Conservation (phyloP, 2,888 invertebrate species). For the Drosophila fulvimacula region DNA sequence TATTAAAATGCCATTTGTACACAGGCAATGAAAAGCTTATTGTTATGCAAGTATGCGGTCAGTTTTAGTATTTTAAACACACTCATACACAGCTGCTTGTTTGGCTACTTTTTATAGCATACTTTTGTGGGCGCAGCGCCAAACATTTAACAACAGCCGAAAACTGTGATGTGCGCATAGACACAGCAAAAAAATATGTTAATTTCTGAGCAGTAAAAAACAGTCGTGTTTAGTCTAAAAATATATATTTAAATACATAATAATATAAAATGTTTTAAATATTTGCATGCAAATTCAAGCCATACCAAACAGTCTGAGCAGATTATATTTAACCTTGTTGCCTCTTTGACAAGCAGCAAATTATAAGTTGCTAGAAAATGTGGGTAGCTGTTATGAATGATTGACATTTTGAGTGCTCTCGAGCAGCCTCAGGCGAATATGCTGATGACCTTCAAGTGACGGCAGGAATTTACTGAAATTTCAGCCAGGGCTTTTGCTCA, state of each 20-base stretch:
- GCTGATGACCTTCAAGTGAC: not conserved
- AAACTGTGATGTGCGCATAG: constrained; percentile 20
- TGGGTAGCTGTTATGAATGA: constrained; percentile 1
- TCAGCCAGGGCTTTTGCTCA: not conserved
- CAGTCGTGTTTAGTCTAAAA: not conserved
- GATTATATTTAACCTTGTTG: constrained; percentile 3
- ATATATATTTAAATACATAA: not conserved
- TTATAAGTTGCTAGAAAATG: not conserved
- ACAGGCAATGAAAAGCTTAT: constrained; percentile 37
- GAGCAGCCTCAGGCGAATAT: not conserved
- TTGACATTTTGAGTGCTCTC: constrained; percentile 10
- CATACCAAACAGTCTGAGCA: not conserved
- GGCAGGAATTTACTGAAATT: not conserved
- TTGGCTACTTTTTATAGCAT: constrained; percentile 26
- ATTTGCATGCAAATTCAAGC: constrained; percentile 3
- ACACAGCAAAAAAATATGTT: constrained; percentile 6
- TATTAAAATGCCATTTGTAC: constrained; percentile 43
- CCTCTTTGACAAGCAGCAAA: not conserved
- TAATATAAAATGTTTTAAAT: not conserved
- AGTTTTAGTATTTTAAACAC: constrained; percentile 21
- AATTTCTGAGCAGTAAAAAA: not conserved
- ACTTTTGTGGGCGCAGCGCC: constrained; percentile 24
- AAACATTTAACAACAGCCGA: constrained; percentile 22
- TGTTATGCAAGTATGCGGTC: constrained; percentile 35
- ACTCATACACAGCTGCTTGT: not conserved